Conservation (phyloP, 2,888 invertebrate species). For the Lasioglossum calceatum region DNA sequence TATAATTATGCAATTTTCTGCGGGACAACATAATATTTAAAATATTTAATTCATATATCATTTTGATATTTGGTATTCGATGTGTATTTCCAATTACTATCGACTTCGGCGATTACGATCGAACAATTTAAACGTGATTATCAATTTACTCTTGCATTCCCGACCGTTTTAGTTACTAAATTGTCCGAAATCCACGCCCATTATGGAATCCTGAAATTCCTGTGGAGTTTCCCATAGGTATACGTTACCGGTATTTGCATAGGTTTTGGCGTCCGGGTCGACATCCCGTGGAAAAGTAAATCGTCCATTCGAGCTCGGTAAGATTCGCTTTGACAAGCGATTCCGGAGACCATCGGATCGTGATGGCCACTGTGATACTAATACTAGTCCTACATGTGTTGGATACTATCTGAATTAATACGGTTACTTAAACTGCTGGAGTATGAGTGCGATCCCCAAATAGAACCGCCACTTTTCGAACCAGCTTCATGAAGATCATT, state of each 20-base stretch:
- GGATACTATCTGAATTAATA: constrained; percentile 67
- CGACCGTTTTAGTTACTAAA: constrained; percentile 4
- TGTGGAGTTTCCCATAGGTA: constrained; percentile 77
- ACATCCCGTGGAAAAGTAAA: constrained; percentile 65
- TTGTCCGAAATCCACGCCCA: constrained; percentile 8
- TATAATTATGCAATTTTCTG: neutral
- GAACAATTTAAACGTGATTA: neutral
- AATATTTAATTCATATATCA: neutral
- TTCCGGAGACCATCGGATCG: constrained; percentile 67
- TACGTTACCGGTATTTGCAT: constrained; percentile 79
- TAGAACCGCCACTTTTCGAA: constrained; percentile 40
- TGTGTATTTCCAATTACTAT: neutral
- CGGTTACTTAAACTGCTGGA: constrained; percentile 54
- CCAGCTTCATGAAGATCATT: constrained; percentile 26
- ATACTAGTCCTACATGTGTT: constrained; percentile 55
- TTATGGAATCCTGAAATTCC: constrained; percentile 53
- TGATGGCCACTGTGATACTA: constrained; percentile 31
- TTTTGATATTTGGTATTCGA: neutral
- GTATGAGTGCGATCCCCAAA: constrained; percentile 51
- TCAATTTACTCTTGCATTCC: neutral
- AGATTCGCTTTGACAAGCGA: constrained; percentile 74
- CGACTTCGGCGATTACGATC: neutral
- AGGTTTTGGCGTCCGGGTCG: constrained; percentile 60
- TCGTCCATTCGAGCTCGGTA: constrained; percentile 53
- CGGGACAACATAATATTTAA: neutral